Evolutionary conservation across 2,113 vertebrate species (phyloP), one percentile per base, ranked within the genome.

Genomic region (Triplophysa rosa): DNA sequence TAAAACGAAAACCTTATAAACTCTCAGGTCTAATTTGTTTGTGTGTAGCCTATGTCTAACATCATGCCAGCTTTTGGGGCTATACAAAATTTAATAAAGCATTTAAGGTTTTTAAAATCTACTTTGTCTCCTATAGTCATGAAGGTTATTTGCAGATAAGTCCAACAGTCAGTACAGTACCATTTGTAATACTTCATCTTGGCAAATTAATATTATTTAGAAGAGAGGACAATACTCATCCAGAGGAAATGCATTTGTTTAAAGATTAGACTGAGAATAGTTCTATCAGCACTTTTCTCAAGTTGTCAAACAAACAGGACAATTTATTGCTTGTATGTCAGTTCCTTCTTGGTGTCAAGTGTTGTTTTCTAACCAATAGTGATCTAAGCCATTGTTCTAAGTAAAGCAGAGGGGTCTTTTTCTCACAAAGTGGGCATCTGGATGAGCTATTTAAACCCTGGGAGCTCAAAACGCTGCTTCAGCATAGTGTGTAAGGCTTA

Each of bases 231-330:
- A 70, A 66, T 52, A 74, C 47, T 62, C 42, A 91, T 90, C 89
- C 90, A 88, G 88, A 93, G 91, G 92, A 94, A 93, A 92, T 87
- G 80, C 87, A 85, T 91, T 91, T 92, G 93, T 87, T 88, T 26
- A 83, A 72, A 84, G 79, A 87, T 82, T 83, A 85, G 92, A 91
- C 88, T 90, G 93, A 93, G 94, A 95, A 94, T 93, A 91, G 70
- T 79, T 84, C 86, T 58, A 86, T 94, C 91, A 82, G 79, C 84
- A 82, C 87, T 90, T 91, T 91, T 92, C 89, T 19, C 91, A 91
- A 87, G 84, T 92, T 88, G 90, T 82, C 86, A 91, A 88, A 92
- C 91, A 91, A 84, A 87, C 91, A 90, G 72, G 86, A 84, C 45
- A 82, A 86, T 88, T 93, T 92, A 90, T 91, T 89, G 86, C 83